phyloP scores from a whole-genome alignment of 2,797 vertebrate genomes.

The Danio kyathit region DNA sequence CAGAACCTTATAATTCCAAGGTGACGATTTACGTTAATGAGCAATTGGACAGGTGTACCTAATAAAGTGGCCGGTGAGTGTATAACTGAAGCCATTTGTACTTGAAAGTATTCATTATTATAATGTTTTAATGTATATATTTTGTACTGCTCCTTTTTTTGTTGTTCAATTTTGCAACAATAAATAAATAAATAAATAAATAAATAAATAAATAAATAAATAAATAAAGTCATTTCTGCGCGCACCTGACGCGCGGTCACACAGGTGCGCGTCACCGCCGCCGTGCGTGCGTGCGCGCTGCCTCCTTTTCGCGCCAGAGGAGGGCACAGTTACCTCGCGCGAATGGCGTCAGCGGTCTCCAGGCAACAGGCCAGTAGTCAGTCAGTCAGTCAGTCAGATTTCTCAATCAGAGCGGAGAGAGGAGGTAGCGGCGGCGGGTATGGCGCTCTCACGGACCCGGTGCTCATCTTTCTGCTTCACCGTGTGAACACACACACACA shows the following conservation, averaged over 20 bases:
- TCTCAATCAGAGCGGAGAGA: constrained; percentile 48
- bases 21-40: too few relatives aligned
- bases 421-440: constrained; percentile 23
- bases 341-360: constrained; percentile 79
- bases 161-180: too few relatives aligned
- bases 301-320: constrained; percentile 63
- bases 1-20: too few relatives aligned
- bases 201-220: too few relatives aligned
- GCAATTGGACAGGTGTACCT: too few relatives aligned
- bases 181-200: too few relatives aligned
- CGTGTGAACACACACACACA: constrained; percentile 6
- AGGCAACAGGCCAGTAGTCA: constrained; percentile 72
- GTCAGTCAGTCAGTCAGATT: constrained; percentile 35
- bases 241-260: constrained; percentile 38
- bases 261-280: constrained; percentile 19
- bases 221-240: neutral
- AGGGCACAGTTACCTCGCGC: constrained; percentile 63
- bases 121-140: too few relatives aligned
- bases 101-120: too few relatives aligned
- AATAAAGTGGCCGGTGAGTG: too few relatives aligned
- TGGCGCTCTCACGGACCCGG: constrained; percentile 19
- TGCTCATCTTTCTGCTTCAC: neutral
- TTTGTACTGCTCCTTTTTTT: too few relatives aligned
- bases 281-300: constrained; percentile 13
- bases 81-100: too few relatives aligned